phyloP scores from a whole-genome alignment of 2,797 vertebrate genomes.

The Pangasius macronema region DNA sequence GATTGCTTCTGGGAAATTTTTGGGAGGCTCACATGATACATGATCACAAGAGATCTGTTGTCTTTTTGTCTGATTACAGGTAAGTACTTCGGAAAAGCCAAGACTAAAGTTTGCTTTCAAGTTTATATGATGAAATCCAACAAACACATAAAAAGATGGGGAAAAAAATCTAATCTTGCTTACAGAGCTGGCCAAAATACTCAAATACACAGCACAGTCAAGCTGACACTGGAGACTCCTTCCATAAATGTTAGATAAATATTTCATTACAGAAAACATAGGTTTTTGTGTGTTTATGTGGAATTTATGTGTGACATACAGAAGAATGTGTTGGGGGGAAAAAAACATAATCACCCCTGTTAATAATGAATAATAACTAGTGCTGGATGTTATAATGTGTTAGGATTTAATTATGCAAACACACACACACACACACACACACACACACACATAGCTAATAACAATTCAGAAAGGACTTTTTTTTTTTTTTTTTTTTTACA shows the following conservation, averaged over 20 bases:
- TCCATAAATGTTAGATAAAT: not conserved
- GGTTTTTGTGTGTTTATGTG: not conserved
- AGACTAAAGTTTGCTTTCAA: not conserved
- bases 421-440: too few species aligned
- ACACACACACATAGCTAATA: not conserved
- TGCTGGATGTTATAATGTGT: not conserved
- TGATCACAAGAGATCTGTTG: not conserved
- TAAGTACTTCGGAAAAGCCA: not conserved
- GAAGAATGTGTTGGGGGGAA: not conserved
- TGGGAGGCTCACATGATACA: not conserved
- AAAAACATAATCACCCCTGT: not conserved
- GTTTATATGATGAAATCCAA: not conserved
- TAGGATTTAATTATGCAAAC: not conserved
- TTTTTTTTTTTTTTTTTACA: too few species aligned
- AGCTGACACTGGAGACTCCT: not conserved
- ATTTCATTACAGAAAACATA: not conserved
- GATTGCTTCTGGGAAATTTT: not conserved
- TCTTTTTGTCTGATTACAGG: not conserved
- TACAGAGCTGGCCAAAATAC: not conserved
- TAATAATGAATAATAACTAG: not conserved
- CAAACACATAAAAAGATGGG: not conserved
- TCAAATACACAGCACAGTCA: not conserved
- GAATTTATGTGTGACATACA: not conserved
- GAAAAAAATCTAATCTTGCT: not conserved
- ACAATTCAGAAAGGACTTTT: not conserved